Evolutionary conservation across 1,140 invertebrate species (phyloP), one percentile per base, ranked within the genome.

Genomic region (Muscidifurax raptorellus): DNA sequence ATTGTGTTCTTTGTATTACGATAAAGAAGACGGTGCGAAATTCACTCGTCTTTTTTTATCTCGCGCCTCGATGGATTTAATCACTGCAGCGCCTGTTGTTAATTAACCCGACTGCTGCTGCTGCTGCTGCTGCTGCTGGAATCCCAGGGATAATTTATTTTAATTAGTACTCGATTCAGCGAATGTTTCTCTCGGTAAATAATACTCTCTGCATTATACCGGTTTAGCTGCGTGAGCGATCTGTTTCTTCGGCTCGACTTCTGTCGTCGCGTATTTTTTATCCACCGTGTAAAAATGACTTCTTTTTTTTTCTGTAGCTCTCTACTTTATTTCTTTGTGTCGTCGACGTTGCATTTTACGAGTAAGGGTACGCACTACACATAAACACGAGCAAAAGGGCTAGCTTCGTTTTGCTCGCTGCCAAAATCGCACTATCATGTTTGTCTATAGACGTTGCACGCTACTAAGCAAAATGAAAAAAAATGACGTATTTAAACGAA

Each of bases 361-460:
- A 72, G 52, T 30, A 44, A 72, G 32, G n/a, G 9, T 59, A 72
- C 6, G 9, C 6, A 59, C 18, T 22, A n/a, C 18, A n/a, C 22
- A 59, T n/a, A n/a, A 18, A 18, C 18, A 6, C 52, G 52, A 59
- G 52, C 15, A 15, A n/a, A 59, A 22, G 44, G 44, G 12, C 32
- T 30, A 72, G 71, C 15, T 28, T 71, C n/a, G n/a, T 80, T 75
- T 71, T n/a, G 28, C 66, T 47, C 44, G 77, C 15, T 59, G 76
- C 30, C 76, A 80, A 85, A 86, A 52, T 78, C 69, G 64, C 66
- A 85, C 72, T 81, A 80, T 79, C 80, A 76, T 80, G 52, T 83
- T 86, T 79, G 52, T 75, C 74, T 79, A 67, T 79, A 78, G 80
- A 79, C 80, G 80, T 84, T 82, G 52, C 66, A 66, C 86, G 69